Conservation (phyloP, 1,140 invertebrate genomes). For the Bombus haemorrhoidalis region DNA sequence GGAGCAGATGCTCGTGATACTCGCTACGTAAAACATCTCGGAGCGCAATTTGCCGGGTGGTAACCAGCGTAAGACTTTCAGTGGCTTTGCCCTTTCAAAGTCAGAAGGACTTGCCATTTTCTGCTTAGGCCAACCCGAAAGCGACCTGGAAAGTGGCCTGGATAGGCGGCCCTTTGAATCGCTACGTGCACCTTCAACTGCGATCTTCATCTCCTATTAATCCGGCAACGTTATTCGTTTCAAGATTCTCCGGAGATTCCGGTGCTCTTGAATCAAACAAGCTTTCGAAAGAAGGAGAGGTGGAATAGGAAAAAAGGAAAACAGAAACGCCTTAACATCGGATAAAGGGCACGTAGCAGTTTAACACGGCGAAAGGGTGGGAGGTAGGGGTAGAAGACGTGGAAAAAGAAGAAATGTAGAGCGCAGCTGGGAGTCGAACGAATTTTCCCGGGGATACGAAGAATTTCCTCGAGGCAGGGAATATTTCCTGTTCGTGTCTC, state of each 20-base stretch:
- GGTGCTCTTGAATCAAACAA: background rate
- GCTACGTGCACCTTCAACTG: slow-evolving; percentile 14
- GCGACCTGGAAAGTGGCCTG: slow-evolving; percentile 17
- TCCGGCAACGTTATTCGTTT: slow-evolving; percentile 1
- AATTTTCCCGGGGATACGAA: slow-evolving; percentile 2
- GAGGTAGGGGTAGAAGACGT: no score
- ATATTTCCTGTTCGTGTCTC: slow-evolving; percentile 30
- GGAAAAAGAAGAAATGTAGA: background rate
- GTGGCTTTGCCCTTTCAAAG: slow-evolving; percentile 43
- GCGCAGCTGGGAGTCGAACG: slow-evolving; percentile 1
- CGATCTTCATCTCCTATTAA: slow-evolving; percentile 69
- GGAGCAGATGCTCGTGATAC: background rate
- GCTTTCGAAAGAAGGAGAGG: background rate
- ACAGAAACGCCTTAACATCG: slow-evolving; percentile 28
- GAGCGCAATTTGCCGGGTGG: slow-evolving; percentile 58
- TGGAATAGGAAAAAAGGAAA: background rate
- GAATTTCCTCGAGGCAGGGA: slow-evolving; percentile 20
- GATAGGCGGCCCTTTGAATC: slow-evolving; percentile 50
- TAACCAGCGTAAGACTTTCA: slow-evolving; percentile 45
- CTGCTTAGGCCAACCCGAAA: slow-evolving; percentile 74
- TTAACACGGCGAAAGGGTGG: slow-evolving; percentile 24
- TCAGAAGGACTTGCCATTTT: slow-evolving; percentile 69
- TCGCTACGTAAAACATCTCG: slow-evolving; percentile 57
- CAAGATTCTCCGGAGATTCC: background rate
- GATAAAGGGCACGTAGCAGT: slow-evolving; percentile 62